Base-by-base conservation (phyloP, 2,888 invertebrate genomes). In the Ischnus inquisitorius region DNA sequence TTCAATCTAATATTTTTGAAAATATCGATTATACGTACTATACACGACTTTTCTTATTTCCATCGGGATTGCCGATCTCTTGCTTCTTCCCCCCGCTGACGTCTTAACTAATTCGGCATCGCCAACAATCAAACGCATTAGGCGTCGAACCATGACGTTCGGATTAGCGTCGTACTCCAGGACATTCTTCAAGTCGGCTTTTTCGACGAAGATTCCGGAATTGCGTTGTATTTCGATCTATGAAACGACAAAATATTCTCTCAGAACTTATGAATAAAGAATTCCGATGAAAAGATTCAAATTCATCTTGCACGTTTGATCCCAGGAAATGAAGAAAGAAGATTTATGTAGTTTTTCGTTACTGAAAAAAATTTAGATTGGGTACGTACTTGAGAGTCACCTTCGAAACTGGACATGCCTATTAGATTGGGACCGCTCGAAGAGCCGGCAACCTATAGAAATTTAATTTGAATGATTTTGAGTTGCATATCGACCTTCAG, bases 321-420 rank as follows among this genome's bases (percentile, higher is more conserved):
- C n/a, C n/a, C n/a, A n/a, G n/a, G n/a, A n/a, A n/a, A n/a, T n/a
- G n/a, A n/a, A n/a, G n/a, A n/a, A n/a, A n/a, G n/a, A n/a, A n/a
- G 19, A 41, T 64, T 41, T 39, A 14, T 64, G 16, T 28, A 39
- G 64, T 28, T 57, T 25, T 25, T 57, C 25, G 57, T 57, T 12
- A 57, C 57, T 57, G 57, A 57, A 22, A 3, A n/a, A 57, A 19
- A 57, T 3, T 57, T 25, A 57, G 22, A 57, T 57, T 3, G 10
- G 22, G 41, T 64, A 64, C 64, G 64, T 64, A 64, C 62, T 62
- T 62, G 28, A 1, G 64, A 64, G 25, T 41, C 64, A 41, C 64
- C 64, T 19, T 19, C 41, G 64, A 41, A 41, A 64, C 41, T 64
- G 10, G 64, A n/a, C n/a, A n/a, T n/a, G n/a, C n/a, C n/a, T n/a